Evolutionary conservation across 2,797 vertebrate genomes (phyloP), one percentile per base, ranked within the genome.

Genomic region (Smutsia gigantea): DNA sequence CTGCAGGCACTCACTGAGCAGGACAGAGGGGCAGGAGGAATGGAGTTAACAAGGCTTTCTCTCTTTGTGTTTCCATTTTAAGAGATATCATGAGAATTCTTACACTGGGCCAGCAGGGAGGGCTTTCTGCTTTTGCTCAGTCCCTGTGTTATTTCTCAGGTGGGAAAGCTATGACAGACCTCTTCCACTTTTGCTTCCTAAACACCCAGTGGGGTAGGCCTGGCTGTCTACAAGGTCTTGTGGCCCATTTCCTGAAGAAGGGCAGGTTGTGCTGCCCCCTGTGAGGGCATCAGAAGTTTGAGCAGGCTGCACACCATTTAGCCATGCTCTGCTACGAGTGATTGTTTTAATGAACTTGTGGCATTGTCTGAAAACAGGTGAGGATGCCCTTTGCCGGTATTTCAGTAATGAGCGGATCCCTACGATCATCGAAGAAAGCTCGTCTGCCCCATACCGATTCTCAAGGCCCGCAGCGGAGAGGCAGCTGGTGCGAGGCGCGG

Each of bases 401-500:
- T 99, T 99, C 98, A 99, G 99, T 87, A 99, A 99, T 4, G 99
- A 99, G 95, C 98, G 99, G 34, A 99, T 99, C 98, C 97, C 99
- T 34, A 98, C 99, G n/a, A 99, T 99, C 97, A 96, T 98, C 0
- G 99, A 99, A 98, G 99, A 99, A 97, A 99, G 97, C 87, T 85
- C 99, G 0, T 98, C 98, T 2, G 97, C 94, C 8, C 98, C 98
- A 0, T 98, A 99, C 42, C 99, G 98, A 0, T 99, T 99, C 68
- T 98, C 99, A 97, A 98, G 99, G 91, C 98, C 99, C 0, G 18
- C 87, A 0, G 93, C 98, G 0, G 99, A 99, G 42, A 98, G 99
- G 95, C 99, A 99, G 2, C 98, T 99, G 27, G 97, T 98, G 87
- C 99, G 99, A 0, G 99, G 99, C 0, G 98, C 99, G 0, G 99